Evolutionary conservation across 2,113 vertebrate genomes (phyloP).

Genomic region (Corynorhinus townsendii): DNA sequence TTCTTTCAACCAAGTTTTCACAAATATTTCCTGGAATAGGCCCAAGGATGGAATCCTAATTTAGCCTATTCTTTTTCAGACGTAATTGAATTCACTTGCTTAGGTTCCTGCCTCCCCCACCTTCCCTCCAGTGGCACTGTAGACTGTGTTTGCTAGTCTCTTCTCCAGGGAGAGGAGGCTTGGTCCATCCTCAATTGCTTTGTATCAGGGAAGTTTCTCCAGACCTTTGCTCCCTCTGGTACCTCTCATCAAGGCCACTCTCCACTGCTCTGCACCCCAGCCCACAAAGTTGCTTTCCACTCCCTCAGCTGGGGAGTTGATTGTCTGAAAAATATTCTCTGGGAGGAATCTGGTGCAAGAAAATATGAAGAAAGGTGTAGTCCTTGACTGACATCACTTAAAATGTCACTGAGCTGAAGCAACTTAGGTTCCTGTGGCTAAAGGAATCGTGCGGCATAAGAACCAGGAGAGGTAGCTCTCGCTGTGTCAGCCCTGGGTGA

Average conservation of each 20-base stretch:
- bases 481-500: neutral
- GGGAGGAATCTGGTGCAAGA: neutral
- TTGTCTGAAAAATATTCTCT: neutral
- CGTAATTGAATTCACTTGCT: constrained; percentile 78
- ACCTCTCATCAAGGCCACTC: neutral
- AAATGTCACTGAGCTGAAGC: neutral
- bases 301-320: neutral
- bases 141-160: neutral
- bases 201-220: neutral
- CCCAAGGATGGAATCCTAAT: constrained; percentile 74
- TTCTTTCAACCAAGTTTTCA: constrained; percentile 80
- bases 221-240: neutral
- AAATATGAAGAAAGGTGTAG: neutral
- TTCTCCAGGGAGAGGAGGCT: constrained; percentile 55
- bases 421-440: neutral
- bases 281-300: neutral
- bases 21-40: constrained; percentile 79
- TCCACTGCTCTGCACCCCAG: neutral
- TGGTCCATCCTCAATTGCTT: constrained; percentile 33
- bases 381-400: neutral
- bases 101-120: constrained; percentile 76
- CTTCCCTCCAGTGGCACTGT: constrained; percentile 55
- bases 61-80: constrained; percentile 75
- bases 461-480: neutral
- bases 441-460: neutral